These are phyloP conservation scores for Zhengitettix transpicula DNA, from an alignment of 2,888 invertebrate species.

Conservation along the genomic window DNA sequence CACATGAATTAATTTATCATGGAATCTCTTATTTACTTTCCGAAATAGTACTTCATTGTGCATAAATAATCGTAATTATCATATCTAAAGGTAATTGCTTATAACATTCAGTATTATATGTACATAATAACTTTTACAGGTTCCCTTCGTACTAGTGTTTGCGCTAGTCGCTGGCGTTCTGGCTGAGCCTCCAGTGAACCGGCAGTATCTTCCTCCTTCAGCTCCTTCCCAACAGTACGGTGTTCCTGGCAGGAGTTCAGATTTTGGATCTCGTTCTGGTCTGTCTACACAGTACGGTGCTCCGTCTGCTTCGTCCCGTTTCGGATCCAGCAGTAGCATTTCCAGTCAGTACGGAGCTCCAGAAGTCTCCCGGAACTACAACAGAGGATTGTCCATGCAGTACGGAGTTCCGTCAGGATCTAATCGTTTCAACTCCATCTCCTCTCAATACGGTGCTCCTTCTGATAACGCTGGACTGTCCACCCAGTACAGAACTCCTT, in stretches of 20 bases:
- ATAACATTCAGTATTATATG: too few relatives aligned
- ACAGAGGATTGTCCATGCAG: neutral
- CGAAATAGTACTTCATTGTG: too few relatives aligned
- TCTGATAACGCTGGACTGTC: neutral
- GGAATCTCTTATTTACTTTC: too few relatives aligned
- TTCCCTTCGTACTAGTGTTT: too few relatives aligned
- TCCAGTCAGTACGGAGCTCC: too few relatives aligned
- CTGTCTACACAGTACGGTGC: neutral
- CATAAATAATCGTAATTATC: too few relatives aligned
- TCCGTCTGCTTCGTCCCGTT: neutral
- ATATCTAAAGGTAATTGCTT: too few relatives aligned
- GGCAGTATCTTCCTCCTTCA: neutral
- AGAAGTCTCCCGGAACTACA: neutral
- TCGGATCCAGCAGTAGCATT: neutral
- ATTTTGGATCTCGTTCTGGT: neutral
- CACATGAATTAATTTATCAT: too few relatives aligned
- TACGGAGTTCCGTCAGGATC: neutral
- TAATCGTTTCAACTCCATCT: neutral
- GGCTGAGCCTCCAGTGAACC: too few relatives aligned
- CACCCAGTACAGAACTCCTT: neutral
- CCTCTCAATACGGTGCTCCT: neutral
- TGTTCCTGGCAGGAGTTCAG: neutral
- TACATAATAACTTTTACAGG: too few relatives aligned
- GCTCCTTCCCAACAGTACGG: neutral
- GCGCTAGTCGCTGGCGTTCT: neutral